Base-by-base conservation (phyloP, 2,888 invertebrate genomes). In the Platycheirus rosarum region DNA sequence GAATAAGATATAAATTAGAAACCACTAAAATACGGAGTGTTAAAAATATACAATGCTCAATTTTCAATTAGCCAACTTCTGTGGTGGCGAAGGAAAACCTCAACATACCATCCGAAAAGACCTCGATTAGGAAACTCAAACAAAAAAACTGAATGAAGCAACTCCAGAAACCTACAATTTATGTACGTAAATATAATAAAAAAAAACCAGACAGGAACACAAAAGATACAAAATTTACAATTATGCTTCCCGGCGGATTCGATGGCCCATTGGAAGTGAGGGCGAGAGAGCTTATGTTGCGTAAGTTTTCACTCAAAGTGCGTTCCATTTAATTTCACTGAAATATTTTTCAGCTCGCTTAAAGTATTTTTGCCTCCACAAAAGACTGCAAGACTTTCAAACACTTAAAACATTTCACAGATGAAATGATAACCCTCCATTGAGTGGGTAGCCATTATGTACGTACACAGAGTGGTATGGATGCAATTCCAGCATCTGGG, bases 301-400 rank as follows among this genome's bases (percentile, higher is more conserved):
- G 70, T 70, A 70, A 75, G 69, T 32, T 7, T 26, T 7, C 29
- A 32, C 29, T 32, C 16, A 44, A 42, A 16, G 69, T 69, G 69
- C 65, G 65, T 75, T 80, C 44, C 63, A 57, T 79, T 79, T 69
- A 69, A 65, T 74, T 78, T 60, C 29, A 18, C 37, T 20, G 20
- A 55, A 20, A 9, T 8, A 16, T 37, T 37, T 57, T 26, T 23
- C 48, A 11, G 32, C n/a, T 14, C 48, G 49, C 40, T 32, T 18
- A 49, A 46, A 37, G 13, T 57, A 32, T 42, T 49, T 8, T 9
- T 46, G 23, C 29, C 29, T 16, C 40, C 57, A 16, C 18, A 20
- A 23, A 14, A 46, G n/a, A 18, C 26, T 60, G 14, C 14, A 14
- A 46, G n/a, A 18, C 26, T 60, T n/a, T 2, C 37, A 40, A 49